A percentile compares a stretch with the other conserved stretches of the same genome.
Conservation (phyloP, 2,113 vertebrate genomes). For the Diphyllodes magnificus region DNA sequence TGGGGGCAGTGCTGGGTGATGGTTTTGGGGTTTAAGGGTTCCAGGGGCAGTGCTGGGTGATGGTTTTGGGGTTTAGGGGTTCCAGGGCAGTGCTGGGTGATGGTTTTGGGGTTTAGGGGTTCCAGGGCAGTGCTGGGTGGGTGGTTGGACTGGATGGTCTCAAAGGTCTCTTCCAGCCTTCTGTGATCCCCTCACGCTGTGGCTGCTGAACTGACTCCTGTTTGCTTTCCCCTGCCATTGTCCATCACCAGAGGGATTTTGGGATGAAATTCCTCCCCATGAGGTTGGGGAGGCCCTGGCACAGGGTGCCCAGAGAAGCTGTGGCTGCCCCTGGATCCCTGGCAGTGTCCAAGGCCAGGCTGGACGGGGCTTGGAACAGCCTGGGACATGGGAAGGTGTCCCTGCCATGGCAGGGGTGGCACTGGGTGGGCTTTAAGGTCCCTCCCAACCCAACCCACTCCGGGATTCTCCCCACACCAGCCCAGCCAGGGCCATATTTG, state of each 20-base stretch:
- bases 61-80: background rate
- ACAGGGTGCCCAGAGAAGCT: background rate
- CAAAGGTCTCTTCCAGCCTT: background rate
- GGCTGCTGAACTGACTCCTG: background rate
- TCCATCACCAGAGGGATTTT: background rate
- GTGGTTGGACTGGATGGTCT: background rate
- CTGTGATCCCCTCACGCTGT: rapidly evolving
- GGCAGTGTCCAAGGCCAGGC: background rate
- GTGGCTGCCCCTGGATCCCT: background rate
- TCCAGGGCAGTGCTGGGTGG: background rate
- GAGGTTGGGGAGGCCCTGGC: background rate
- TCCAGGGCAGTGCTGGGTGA: background rate
- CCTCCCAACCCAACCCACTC: background rate
- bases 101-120: background rate
- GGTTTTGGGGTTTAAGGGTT: background rate
- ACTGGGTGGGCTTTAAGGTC: rapidly evolving
- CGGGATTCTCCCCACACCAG: background rate
- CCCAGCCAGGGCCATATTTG: background rate
- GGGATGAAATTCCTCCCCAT: rapidly evolving
- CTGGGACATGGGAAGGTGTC: background rate
- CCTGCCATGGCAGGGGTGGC: background rate
- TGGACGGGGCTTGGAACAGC: background rate
- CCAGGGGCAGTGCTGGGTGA: background rate
- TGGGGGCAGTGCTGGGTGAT: background rate
- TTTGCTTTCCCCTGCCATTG: rapidly evolving